Conservation (phyloP, 2,888 invertebrate species). For the Ellobium chinense region DNA sequence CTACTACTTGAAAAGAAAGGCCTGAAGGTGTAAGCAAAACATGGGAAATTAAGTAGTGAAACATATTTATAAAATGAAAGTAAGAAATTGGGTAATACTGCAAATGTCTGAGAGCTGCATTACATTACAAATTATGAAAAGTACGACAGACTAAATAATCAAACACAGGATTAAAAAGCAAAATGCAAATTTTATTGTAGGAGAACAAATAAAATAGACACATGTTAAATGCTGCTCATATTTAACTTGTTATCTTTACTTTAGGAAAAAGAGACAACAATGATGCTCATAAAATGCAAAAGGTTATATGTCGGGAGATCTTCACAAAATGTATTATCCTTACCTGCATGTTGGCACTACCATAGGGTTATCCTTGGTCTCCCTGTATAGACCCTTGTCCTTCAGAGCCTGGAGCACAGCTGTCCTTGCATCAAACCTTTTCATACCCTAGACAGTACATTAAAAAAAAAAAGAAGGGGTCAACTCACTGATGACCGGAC, state of each 20-base stretch:
- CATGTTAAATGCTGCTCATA: neutral
- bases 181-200: no score
- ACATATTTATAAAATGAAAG: neutral
- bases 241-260: no score
- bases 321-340: conserved; percentile 6
- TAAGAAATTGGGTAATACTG: neutral
- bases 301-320: neutral
- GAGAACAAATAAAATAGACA: no score
- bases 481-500: no score
- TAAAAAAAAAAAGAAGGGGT: no score
- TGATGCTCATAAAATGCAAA: neutral
- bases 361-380: conserved; percentile 94
- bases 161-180: no score
- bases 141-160: neutral
- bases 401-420: conserved; percentile 88
- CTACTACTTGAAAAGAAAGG: no score
- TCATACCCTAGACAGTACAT: conserved; percentile 88
- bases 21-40: no score
- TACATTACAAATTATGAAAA: neutral
- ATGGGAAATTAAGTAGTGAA: neutral
- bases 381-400: conserved; percentile 86
- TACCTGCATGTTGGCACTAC: conserved; percentile 90
- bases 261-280: neutral
- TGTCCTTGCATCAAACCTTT: conserved; percentile 93
- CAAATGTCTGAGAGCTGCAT: neutral